Evolutionary conservation across 2,888 invertebrate species (phyloP), one percentile per base, ranked within the genome.

Genomic region (Melanophora roralis): DNA sequence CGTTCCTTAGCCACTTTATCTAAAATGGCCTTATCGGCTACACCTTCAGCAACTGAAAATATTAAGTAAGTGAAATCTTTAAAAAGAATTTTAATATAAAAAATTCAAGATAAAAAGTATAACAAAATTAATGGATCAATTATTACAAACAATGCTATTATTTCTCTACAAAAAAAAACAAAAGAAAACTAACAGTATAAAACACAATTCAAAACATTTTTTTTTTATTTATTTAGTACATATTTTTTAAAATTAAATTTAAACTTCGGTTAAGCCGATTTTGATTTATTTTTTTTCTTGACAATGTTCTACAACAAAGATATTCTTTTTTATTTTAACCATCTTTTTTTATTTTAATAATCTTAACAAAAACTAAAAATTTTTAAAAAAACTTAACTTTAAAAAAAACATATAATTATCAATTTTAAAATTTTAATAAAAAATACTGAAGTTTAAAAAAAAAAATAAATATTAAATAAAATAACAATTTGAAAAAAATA

Each of bases 1-100:
- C 94, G 95, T 91, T 94, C 95, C 91, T 92, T 95, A 88, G 94
- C 95, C 87, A 93, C 95, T 87, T 92, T 95, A 85, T 94, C 93
- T 86, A 95, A 95, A 91, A 94, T 95, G 93, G 93, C 95, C 64
- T 84, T 90, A 36, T 90, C 90, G 71, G 88, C 89, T 84, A 87
- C 89, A 81, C 89, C 89, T 23, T 59, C 79, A 40, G 55, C 76
- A 43, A 81, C 74, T 69, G 75, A 64, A 43, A 78, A 84, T 72
- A 12, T 60, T 59, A 83, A 83, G 81, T 83, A 83, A 83, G 81
- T 72, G 40, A 67, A 16, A 65, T 27, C 23, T 68, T 73, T 59
- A 36, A 47, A 16, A 4, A 38, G 16, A 23, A 2, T 49, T 12
- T 36, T 19, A 55, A 51, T 12, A 51, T 14, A 64, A 53, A n/a